Percentiles rank a stretch among this genome's conserved stretches.
These are phyloP conservation scores for Eupithecia dodoneata DNA, from an alignment of 2,888 invertebrate species.

Conservation along the genomic window DNA sequence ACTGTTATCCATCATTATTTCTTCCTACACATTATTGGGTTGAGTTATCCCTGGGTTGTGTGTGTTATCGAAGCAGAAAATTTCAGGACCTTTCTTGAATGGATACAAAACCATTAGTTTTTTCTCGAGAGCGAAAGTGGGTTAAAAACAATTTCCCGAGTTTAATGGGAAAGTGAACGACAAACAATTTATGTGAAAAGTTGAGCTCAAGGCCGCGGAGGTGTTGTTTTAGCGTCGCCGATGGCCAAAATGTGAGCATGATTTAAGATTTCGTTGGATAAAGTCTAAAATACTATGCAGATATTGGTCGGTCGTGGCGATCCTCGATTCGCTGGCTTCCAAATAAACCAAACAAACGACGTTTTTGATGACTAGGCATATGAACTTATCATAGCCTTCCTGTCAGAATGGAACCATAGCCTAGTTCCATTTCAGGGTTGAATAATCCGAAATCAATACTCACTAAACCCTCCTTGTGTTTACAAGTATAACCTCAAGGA, in stretches of 20 bases:
- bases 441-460: constrained; percentile 3
- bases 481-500: background rate
- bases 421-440: background rate
- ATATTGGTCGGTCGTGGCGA: background rate
- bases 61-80: background rate
- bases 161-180: constrained; percentile 68
- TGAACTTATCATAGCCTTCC: background rate
- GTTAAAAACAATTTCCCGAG: constrained; percentile 50
- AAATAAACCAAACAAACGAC: background rate
- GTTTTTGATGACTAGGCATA: background rate
- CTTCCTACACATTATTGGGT: background rate
- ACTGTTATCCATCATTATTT: background rate
- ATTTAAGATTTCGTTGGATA: background rate
- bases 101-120: background rate
- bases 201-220: constrained; percentile 48
- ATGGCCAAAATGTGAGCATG: background rate
- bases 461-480: background rate
- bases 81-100: background rate
- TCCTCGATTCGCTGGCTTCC: background rate
- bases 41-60: background rate
- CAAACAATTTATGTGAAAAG: constrained; percentile 76
- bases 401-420: background rate
- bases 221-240: constrained; percentile 33
- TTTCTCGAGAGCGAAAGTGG: constrained; percentile 21
- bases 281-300: background rate